These are phyloP conservation scores for Sebastes glaucus DNA, from an alignment of 2,797 vertebrate species.

Conservation along the genomic window DNA sequence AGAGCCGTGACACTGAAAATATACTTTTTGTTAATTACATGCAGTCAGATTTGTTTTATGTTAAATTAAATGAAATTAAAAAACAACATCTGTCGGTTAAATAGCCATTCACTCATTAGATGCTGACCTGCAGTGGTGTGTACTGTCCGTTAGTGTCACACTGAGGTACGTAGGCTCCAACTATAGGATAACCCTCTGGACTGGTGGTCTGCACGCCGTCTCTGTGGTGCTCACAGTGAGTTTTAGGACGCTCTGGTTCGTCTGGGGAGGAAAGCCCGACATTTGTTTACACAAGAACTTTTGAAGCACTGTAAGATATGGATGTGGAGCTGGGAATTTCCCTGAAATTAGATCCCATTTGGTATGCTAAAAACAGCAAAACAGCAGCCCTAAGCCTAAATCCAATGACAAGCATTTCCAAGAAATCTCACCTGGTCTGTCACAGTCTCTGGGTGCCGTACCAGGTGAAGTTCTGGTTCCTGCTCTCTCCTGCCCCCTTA, in stretches of 20 bases:
- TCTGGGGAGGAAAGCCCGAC: neutral
- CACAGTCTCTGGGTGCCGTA: slow-evolving; percentile 64
- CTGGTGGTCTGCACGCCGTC: slow-evolving; percentile 51
- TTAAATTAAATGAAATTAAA: neutral
- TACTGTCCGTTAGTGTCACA: slow-evolving; percentile 78
- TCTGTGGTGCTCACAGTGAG: slow-evolving; percentile 75
- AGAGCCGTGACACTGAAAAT: slow-evolving; percentile 83
- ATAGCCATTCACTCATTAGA: neutral
- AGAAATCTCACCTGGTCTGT: slow-evolving; percentile 76
- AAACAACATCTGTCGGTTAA: neutral
- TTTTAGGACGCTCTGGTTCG: slow-evolving; percentile 55
- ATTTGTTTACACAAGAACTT: neutral
- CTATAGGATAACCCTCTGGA: slow-evolving; percentile 19
- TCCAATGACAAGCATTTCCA: neutral
- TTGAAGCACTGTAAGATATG: no score
- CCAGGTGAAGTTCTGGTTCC: slow-evolving; percentile 81
- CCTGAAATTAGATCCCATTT: no score
- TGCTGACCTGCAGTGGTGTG: slow-evolving; percentile 65
- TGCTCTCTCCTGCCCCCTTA: slow-evolving; percentile 77
- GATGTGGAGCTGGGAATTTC: no score
- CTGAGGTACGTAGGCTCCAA: slow-evolving; percentile 69
- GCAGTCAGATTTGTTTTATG: neutral
- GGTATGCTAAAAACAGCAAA: neutral
- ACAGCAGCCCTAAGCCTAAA: neutral
- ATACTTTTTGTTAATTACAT: neutral